Evolutionary conservation across 1,140 invertebrate species (phyloP), one percentile per base, ranked within the genome.

Genomic region (Adoxophyes honmai): DNA sequence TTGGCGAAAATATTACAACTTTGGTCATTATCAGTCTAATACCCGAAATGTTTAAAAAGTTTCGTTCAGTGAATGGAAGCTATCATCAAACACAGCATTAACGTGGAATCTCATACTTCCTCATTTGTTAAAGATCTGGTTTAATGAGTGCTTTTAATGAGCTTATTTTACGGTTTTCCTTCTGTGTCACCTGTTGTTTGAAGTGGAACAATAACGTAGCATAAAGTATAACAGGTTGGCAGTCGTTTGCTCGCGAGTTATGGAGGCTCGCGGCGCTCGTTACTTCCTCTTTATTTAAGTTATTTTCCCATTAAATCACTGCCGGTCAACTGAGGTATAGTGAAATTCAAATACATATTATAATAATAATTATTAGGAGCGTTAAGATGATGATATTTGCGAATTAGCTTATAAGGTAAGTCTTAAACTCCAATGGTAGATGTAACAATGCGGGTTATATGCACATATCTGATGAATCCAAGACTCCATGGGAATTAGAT

Each of bases 251-350:
- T 64, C 56, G 68, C 57, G 65, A 60, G 63, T 57, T 67, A 68
- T 68, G 64, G 68, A 48, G 7, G 16, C 18, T 6, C 8, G 61
- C 57, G 68, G 64, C 67, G 72, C 70, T 68, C 62, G 64, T 51
- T 59, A 70, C 60, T 78, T 72, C 68, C 78, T 78, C 72, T 78
- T 78, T 81, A 86, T 85, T 81, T 71, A 81, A 61, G 62, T 74
- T 73, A 78, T 82, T 79, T 79, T 64, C 61, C 66, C 67, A 74
- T 73, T 80, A 81, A 79, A 82, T 80, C 74, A 69, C 65, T 68
- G 71, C 64, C 66, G 67, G 70, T 71, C 76, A 74, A 80, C 71
- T 73, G 78, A 76, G 21, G 6, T 28, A 28, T 2, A 2, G 21
- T 6, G 21, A 28, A 2, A 3, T 6, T 28, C 6, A 28, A 28